Percentiles rank a stretch among this genome's conserved stretches.
Conservation (phyloP, 2,888 invertebrate species). For the Erebia ligea region DNA sequence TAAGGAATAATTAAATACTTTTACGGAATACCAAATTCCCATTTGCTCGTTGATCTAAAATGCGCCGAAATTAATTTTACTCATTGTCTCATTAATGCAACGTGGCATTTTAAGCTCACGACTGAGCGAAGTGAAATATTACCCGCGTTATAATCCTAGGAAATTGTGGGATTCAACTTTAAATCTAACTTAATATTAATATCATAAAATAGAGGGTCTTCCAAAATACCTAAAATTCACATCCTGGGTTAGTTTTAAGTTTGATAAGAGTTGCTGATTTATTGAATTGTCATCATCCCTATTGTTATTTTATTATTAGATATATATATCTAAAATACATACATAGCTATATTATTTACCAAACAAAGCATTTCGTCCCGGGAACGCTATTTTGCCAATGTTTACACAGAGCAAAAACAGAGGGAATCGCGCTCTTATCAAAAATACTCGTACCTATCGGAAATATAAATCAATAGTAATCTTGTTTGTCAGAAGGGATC, state of each 20-base stretch:
- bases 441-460: conserved; percentile 23
- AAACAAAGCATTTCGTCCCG: conserved; percentile 1
- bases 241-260: too few relatives aligned
- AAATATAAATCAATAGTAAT: conserved; percentile 24
- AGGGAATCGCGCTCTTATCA: conserved; percentile 15
- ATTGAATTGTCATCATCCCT: too few relatives aligned
- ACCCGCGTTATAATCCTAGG: conserved; percentile 10
- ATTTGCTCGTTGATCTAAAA: conserved; percentile 29
- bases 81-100: conserved; percentile 32
- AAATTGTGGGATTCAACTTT: conserved; percentile 10
- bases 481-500: conserved; percentile 28
- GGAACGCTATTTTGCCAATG: conserved; percentile 3
- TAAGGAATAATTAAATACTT: conserved; percentile 25
- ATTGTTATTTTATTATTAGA: too few relatives aligned
- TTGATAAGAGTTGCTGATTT: too few relatives aligned
- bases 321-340: too few relatives aligned
- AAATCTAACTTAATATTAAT: neutral
- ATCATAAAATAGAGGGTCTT: too few relatives aligned
- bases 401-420: conserved; percentile 19
- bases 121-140: conserved; percentile 31
- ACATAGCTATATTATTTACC: too few relatives aligned
- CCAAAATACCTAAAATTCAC: too few relatives aligned
- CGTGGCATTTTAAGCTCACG: conserved; percentile 32
- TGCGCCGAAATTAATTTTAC: conserved; percentile 35
- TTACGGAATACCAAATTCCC: conserved; percentile 31